Evolutionary conservation across 2,113 vertebrate genomes (phyloP).

Genomic region (Mohoua ochrocephala): DNA sequence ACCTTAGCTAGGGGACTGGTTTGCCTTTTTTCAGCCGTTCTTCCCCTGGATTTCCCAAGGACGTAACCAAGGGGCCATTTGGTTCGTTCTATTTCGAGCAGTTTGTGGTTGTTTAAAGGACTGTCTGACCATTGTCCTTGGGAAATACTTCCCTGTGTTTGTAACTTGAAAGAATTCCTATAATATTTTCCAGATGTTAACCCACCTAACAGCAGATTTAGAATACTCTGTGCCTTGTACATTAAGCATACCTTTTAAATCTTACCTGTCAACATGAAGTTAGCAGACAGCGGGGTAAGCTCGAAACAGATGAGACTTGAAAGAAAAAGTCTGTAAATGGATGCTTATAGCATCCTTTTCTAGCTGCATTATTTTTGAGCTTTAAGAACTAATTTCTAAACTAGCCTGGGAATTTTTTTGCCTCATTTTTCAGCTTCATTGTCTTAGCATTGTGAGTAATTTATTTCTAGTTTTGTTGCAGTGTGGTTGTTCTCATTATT

Average conservation of each 20-base stretch:
- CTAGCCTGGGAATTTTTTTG: background rate
- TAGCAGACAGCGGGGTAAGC: background rate
- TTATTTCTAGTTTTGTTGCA: background rate
- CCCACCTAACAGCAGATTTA: background rate
- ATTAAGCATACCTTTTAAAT: background rate
- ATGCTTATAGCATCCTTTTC: background rate
- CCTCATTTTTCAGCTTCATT: background rate
- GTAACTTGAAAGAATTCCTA: background rate
- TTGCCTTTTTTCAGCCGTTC: background rate
- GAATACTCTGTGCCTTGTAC: background rate
- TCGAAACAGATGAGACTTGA: background rate
- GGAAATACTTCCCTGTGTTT: background rate
- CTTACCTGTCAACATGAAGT: background rate
- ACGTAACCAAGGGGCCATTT: background rate
- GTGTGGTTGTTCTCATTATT: fast-evolving
- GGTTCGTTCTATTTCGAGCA: background rate
- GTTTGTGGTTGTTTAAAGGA: background rate
- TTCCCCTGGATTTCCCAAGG: background rate
- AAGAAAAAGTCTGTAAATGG: background rate
- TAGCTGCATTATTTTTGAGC: background rate
- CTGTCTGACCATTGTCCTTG: background rate
- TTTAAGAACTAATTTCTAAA: background rate
- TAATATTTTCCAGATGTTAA: background rate
- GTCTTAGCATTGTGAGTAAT: background rate
- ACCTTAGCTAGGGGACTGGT: background rate